phyloP scores from a whole-genome alignment of 2,888 invertebrate genomes.

The Crepidodera aurea region DNA sequence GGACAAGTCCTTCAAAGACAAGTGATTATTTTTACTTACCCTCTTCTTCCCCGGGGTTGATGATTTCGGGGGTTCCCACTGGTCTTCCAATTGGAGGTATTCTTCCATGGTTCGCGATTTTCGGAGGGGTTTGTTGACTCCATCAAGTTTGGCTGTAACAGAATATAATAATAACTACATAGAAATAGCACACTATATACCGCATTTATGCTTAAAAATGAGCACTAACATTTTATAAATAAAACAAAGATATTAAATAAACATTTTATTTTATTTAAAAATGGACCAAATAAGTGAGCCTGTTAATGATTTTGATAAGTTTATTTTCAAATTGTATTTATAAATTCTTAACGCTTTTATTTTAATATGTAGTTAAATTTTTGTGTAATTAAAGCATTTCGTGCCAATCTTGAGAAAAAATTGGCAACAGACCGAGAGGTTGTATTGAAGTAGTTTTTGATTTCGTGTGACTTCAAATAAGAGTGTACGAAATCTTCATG shows the following conservation, averaged over 20 bases:
- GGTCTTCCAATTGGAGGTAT: conserved; percentile 86
- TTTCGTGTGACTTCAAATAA: too few species aligned
- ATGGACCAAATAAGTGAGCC: not conserved
- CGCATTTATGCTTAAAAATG: too few species aligned
- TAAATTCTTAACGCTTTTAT: not conserved
- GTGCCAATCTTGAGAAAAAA: too few species aligned
- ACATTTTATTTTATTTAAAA: not conserved
- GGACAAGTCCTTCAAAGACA: too few species aligned
- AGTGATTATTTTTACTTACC: conserved; percentile 67
- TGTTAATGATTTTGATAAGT: not conserved
- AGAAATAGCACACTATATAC: not conserved
- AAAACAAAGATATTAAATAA: not conserved
- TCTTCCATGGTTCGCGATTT: conserved; percentile 87
- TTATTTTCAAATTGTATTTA: too few species aligned
- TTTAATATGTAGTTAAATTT: too few species aligned
- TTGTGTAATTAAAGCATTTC: too few species aligned
- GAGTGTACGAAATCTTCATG: too few species aligned
- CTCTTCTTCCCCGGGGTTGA: conserved; percentile 84
- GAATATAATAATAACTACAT: conserved; percentile 27
- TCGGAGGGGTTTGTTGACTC: conserved; percentile 78
- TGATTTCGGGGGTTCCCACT: conserved; percentile 71
- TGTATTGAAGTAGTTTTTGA: too few species aligned
- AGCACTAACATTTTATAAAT: not conserved
- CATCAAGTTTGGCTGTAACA: conserved; percentile 90
- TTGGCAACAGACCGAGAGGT: too few species aligned